Evolutionary conservation across 1,140 invertebrate genomes (phyloP), one percentile per base, ranked within the genome.

Genomic region (Gerris buenoi): DNA sequence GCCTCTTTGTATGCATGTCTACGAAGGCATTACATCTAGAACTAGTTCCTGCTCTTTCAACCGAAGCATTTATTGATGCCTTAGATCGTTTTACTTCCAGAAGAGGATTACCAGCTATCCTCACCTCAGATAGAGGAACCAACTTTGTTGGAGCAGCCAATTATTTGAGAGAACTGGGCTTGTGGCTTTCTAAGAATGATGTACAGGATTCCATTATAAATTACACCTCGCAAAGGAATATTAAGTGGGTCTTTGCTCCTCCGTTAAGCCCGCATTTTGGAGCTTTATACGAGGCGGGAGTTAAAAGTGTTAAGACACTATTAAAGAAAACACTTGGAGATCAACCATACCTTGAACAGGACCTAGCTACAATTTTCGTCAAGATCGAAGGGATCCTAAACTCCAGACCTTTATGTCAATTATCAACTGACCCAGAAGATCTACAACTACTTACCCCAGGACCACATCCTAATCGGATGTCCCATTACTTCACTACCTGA

Each of bases 11-110:
- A 5, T 81, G 78, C 64, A 74, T 79, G 22, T 58, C 70, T 1
- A 77, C 76, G 0, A 74, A 73, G 58, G 79, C 77, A 1, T 66
- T 79, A 25, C 79, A 80, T 67, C 67, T 82, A 18, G 79, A 81
- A 68, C 25, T 78, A 0, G 77, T 79, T 0, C 71, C 71, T 0
- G 71, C 76, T 68, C 60, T 80, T 2, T 70, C 75, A 1, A 74
- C 78, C 0, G 73, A 77, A 59, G 70, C 70, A 1, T 80, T 81
- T 62, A 64, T 79, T 1, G 69, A 74, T 10, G 71, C 75, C 1
- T 66, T 81, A 1, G 68, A 71, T n/a, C 74, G 59, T 5, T 61
- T 61, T 61, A 23, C 23, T 15, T 13, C 59, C 23, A 13, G 59
- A 5, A 13, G 59, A 14, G 59, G 59, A 15, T 23, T 5, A 15